phyloP scores from a whole-genome alignment of 2,113 vertebrate genomes.

The Lepidothrix coronata region DNA sequence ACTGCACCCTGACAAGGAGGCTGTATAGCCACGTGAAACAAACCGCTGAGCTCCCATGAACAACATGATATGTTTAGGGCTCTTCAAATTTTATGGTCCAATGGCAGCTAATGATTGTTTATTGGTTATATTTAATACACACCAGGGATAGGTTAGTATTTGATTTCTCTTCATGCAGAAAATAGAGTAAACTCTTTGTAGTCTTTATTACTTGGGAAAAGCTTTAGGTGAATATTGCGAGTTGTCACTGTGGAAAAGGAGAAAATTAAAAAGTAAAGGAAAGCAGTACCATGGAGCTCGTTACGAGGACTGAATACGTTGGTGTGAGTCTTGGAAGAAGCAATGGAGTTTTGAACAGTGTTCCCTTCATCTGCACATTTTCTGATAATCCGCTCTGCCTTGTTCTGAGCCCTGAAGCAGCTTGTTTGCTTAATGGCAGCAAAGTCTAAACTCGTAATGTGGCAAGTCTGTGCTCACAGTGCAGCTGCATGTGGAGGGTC shows the following conservation, averaged over 20 bases:
- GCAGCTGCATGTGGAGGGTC: not conserved
- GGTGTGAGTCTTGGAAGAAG: not conserved
- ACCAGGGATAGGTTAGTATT: slow-evolving; percentile 40
- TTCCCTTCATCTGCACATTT: not conserved
- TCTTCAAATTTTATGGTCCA: slow-evolving; percentile 45
- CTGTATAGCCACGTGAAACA: not conserved
- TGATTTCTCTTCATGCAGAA: slow-evolving; percentile 55
- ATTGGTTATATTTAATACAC: slow-evolving; percentile 63
- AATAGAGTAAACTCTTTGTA: slow-evolving; percentile 54
- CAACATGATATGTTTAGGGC: slow-evolving; percentile 11
- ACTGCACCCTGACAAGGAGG: not conserved
- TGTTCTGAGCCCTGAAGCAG: not conserved
- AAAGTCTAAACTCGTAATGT: not conserved
- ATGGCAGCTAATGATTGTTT: slow-evolving; percentile 56
- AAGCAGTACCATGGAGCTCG: accelerated
- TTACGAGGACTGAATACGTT: not conserved
- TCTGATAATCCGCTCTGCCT: not conserved
- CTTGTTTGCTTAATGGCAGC: not conserved
- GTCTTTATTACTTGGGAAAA: slow-evolving; percentile 38
- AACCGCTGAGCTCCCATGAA: not conserved
- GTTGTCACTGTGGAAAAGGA: slow-evolving; percentile 13
- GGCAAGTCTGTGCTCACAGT: not conserved
- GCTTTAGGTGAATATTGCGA: not conserved
- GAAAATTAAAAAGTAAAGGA: slow-evolving; percentile 34
- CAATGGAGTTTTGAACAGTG: not conserved